phyloP scores from a whole-genome alignment of 2,797 vertebrate species.

The Fistularia tabacaria region DNA sequence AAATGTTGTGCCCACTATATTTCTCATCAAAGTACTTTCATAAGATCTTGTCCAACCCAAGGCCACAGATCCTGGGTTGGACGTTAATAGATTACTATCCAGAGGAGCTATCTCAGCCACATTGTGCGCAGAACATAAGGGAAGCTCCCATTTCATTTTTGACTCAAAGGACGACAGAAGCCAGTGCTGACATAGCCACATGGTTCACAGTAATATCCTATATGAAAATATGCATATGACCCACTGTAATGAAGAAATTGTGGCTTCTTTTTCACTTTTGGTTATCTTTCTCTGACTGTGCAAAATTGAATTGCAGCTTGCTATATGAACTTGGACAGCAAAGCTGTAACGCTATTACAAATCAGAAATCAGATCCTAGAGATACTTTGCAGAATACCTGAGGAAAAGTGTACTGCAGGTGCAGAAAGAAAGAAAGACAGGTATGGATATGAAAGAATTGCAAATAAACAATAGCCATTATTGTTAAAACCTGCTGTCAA shows the following conservation, averaged over 20 bases:
- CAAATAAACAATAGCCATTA: too few species aligned
- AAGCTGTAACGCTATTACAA: slow-evolving; percentile 1
- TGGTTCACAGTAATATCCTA: neutral
- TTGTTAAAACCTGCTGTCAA: too few species aligned
- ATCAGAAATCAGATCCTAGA: slow-evolving; percentile 10
- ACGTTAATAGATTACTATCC: neutral
- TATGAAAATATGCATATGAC: neutral
- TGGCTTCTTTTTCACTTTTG: too few species aligned
- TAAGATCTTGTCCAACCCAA: slow-evolving; percentile 48
- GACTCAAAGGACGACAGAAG: slow-evolving; percentile 13
- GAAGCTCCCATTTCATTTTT: slow-evolving; percentile 5
- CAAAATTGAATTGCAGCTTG: slow-evolving; percentile 4
- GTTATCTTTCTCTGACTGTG: too few species aligned
- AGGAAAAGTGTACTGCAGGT: neutral
- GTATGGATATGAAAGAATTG: too few species aligned
- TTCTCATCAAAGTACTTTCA: slow-evolving; percentile 35
- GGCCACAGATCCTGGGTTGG: slow-evolving; percentile 27
- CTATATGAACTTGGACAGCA: slow-evolving; percentile 17
- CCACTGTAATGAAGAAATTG: too few species aligned
- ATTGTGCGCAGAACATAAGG: neutral
- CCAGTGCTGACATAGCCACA: slow-evolving; percentile 1
- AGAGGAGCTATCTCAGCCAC: too few species aligned
- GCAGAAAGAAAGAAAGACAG: too few species aligned
- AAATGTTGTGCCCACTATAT: slow-evolving; percentile 25
- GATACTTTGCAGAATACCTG: neutral